Percentiles rank a stretch among this genome's conserved stretches.
These are phyloP conservation scores for Drosophila pectinifera DNA, from an alignment of 1,140 invertebrate genomes.

Conservation along the genomic window DNA sequence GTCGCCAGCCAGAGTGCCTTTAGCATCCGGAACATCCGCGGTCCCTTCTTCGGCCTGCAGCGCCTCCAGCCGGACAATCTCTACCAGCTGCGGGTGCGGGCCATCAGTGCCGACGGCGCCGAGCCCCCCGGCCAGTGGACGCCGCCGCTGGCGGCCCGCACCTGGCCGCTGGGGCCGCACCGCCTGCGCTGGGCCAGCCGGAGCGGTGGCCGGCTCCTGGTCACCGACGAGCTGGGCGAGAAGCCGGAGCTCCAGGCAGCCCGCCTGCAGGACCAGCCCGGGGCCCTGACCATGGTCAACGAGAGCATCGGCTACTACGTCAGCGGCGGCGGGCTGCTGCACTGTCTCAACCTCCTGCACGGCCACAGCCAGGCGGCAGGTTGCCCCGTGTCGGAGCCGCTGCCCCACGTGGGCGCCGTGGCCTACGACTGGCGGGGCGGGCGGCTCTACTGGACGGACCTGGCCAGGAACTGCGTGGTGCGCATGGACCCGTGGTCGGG, in stretches of 20 bases:
- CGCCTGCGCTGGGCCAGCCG: constrained; percentile 89
- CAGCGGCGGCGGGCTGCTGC: constrained; percentile 14
- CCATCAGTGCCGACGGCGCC: constrained; percentile 87
- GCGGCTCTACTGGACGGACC: constrained; percentile 93
- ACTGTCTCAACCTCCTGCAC: constrained; percentile 62
- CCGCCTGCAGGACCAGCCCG: not conserved
- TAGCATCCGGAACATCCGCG: constrained; percentile 86
- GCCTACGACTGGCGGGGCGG: constrained; percentile 95
- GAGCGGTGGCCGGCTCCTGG: constrained; percentile 87
- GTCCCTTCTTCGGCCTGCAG: constrained; percentile 88
- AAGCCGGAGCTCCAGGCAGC: constrained; percentile 67
- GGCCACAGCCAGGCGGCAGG: constrained; percentile 28
- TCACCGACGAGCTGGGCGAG: constrained; percentile 91
- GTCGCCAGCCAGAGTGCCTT: constrained; percentile 85
- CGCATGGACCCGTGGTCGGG: constrained; percentile 57
- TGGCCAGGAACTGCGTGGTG: constrained; percentile 57
- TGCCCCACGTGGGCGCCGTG: constrained; percentile 88
- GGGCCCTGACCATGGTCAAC: constrained; percentile 61
- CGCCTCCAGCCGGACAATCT: constrained; percentile 90
- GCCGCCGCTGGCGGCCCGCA: constrained; percentile 89
- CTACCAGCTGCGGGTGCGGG: constrained; percentile 90
- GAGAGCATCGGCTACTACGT: constrained; percentile 65
- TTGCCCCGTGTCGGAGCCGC: constrained; percentile 9
- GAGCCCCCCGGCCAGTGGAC: constrained; percentile 93
- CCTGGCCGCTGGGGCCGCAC: constrained; percentile 86